Evolutionary conservation across 2,888 invertebrate species (phyloP).

Genomic region (Coelinius sp.): DNA sequence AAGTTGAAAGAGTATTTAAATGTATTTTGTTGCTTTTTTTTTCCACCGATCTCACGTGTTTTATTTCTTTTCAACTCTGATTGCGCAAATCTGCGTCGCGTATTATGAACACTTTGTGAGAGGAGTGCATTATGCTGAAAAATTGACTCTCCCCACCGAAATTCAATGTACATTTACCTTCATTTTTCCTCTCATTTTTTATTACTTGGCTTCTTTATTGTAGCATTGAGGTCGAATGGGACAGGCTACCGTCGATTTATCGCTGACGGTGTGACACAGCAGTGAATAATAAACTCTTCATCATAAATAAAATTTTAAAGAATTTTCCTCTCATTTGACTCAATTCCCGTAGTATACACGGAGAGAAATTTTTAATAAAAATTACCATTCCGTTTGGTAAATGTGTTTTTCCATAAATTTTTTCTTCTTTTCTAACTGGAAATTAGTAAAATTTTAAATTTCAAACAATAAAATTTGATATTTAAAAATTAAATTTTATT

Average conservation of each 20-base stretch:
- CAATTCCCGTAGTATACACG: no score
- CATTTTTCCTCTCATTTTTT: constrained; percentile 22
- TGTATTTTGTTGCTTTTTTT: constrained; percentile 43
- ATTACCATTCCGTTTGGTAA: no score
- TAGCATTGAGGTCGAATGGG: constrained; percentile 29
- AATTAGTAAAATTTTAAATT: no score
- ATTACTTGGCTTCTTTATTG: constrained; percentile 30
- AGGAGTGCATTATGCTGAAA: constrained; percentile 56
- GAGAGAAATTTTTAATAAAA: no score
- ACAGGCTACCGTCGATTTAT: constrained; percentile 40
- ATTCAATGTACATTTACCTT: constrained; percentile 30
- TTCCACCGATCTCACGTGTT: constrained; percentile 30
- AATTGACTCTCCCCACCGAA: constrained; percentile 52
- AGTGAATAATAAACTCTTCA: background rate
- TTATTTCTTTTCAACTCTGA: constrained; percentile 46
- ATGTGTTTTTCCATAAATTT: no score
- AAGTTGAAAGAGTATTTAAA: constrained; percentile 32
- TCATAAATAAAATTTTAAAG: background rate
- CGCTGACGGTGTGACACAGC: background rate
- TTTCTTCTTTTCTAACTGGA: no score
- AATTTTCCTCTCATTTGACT: no score
- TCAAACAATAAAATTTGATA: no score
- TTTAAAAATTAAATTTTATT: no score
- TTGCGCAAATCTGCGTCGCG: constrained; percentile 55
- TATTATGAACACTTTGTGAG: constrained; percentile 64